phyloP scores from a whole-genome alignment of 2,888 invertebrate species.

The Ormyrus pomaceus region DNA sequence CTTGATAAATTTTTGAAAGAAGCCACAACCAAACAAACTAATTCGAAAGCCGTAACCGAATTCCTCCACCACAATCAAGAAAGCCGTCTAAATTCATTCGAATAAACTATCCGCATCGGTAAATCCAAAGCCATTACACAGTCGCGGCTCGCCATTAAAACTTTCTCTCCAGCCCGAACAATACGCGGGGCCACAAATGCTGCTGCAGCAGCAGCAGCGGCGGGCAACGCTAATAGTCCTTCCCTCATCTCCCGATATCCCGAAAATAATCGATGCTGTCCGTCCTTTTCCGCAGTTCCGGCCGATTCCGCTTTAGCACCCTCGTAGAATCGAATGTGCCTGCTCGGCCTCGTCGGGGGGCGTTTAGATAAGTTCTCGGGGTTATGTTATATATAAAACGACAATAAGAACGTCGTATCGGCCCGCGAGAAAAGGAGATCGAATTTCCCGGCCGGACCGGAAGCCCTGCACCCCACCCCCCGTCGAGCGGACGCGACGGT shows the following conservation, averaged over 20 bases:
- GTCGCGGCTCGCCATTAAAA: background rate
- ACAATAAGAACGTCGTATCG: slow-evolving; percentile 26
- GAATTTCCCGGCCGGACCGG: slow-evolving; percentile 32
- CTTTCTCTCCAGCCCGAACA: background rate
- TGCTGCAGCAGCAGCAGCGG: no score
- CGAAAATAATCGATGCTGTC: no score
- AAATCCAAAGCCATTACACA: background rate
- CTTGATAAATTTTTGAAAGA: no score
- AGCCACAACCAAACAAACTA: no score
- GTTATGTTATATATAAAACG: no score
- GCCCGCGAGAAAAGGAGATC: slow-evolving; percentile 14
- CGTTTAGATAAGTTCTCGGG: no score
- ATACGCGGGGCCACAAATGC: no score
- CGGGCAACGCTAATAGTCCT: no score
- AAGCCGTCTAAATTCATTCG: slow-evolving; percentile 1
- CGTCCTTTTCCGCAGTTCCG: background rate
- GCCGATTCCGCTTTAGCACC: background rate
- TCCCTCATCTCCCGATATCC: no score
- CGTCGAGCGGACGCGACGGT: slow-evolving; percentile 8
- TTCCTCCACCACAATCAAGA: background rate
- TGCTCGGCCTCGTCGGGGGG: background rate
- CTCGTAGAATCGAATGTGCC: background rate
- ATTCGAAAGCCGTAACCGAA: background rate
- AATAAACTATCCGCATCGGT: background rate
- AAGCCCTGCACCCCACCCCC: background rate